Conservation (phyloP, 2,888 invertebrate species). For the Chesias legatella region DNA sequence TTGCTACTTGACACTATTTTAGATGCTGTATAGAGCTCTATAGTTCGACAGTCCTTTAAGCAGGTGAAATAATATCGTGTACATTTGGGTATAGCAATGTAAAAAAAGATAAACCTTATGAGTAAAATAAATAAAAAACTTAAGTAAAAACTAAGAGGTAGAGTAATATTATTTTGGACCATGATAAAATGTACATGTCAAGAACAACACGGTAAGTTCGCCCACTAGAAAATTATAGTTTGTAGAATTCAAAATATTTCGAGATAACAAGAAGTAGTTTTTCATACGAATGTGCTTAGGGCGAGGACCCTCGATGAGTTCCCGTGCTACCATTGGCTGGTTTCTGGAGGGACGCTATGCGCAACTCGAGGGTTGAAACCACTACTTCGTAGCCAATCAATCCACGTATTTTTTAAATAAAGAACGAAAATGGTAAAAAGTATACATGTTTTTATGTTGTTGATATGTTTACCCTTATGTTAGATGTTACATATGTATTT, state of each 20-base stretch:
- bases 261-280: conserved; percentile 29
- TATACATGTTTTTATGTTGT: conserved; percentile 46
- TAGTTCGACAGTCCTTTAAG: too few relatives aligned
- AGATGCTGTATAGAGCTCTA: too few relatives aligned
- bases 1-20: too few relatives aligned
- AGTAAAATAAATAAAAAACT: too few relatives aligned
- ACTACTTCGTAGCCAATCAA: conserved; percentile 74
- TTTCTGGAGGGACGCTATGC: conserved; percentile 51
- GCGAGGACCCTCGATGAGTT: conserved; percentile 61
- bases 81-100: too few relatives aligned
- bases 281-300: conserved; percentile 50
- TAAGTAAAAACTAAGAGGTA: too few relatives aligned
- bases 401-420: conserved; percentile 77
- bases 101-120: too few relatives aligned
- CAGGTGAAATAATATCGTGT: too few relatives aligned
- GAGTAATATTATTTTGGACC: too few relatives aligned
- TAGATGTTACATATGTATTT: conserved; percentile 9
- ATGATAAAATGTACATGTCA: too few relatives aligned
- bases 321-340: conserved; percentile 54
- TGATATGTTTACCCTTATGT: conserved; percentile 50
- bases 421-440: conserved; percentile 73
- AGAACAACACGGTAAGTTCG: too few relatives aligned
- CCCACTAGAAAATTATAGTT: conserved; percentile 2
- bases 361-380: conserved; percentile 41
- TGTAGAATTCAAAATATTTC: conserved; percentile 19